Conservation (phyloP, 53 echinoderm and acorn worm genomes). For the Paracentrotus lividus region DNA sequence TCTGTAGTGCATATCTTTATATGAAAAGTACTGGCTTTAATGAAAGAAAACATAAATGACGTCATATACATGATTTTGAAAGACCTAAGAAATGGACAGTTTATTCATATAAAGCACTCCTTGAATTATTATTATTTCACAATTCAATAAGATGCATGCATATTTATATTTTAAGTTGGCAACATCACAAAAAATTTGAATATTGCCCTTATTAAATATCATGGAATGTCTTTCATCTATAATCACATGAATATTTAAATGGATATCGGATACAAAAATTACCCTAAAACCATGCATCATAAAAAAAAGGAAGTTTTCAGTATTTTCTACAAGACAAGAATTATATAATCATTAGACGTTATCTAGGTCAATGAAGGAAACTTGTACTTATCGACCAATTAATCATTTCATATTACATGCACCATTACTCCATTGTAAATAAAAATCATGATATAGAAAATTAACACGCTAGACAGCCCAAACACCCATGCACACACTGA, state of each 20-base stretch:
- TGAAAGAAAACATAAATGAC: background rate
- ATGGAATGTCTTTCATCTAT: background rate
- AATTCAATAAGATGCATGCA: background rate
- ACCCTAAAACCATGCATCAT: background rate
- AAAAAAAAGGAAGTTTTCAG: background rate
- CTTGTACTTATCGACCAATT: background rate
- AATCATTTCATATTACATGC: background rate
- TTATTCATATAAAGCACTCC: slow-evolving; percentile 27
- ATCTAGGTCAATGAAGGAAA: background rate
- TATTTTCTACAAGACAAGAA: background rate
- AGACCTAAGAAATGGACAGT: slow-evolving; percentile 32
- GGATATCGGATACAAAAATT: background rate
- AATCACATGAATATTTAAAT: background rate
- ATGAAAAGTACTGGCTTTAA: background rate
- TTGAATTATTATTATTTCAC: slow-evolving; percentile 29
- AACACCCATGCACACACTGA: slow-evolving; percentile 22
- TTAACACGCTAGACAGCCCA: background rate
- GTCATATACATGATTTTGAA: background rate
- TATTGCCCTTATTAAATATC: background rate
- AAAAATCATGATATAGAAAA: too few relatives aligned
- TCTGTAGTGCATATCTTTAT: background rate
- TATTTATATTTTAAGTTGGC: background rate
- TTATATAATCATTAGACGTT: too few relatives aligned
- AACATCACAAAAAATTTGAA: background rate
- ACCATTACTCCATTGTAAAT: background rate